Conservation (phyloP, 2,888 invertebrate species). For the Ichneumoninae sp. region DNA sequence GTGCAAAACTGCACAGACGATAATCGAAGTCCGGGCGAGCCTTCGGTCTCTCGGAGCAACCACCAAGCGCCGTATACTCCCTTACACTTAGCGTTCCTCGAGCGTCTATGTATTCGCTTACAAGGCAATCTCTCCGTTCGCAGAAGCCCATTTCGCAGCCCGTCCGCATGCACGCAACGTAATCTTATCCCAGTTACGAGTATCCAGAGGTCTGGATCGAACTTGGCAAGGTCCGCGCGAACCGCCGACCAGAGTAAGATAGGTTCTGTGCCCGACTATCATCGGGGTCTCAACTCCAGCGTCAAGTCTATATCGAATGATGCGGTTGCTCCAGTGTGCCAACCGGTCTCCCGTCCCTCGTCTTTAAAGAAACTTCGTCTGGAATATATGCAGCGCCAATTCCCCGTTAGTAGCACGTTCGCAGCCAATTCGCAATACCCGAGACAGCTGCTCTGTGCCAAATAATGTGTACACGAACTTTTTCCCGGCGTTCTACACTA, state of each 20-base stretch:
- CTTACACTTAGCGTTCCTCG: slow-evolving; percentile 51
- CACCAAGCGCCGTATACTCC: background rate
- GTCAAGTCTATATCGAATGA: slow-evolving; percentile 8
- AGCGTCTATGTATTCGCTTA: slow-evolving; percentile 76
- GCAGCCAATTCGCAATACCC: slow-evolving; percentile 56
- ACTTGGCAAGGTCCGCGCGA: slow-evolving; percentile 73
- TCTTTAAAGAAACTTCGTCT: slow-evolving; percentile 76
- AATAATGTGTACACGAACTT: background rate
- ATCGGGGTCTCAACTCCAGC: background rate
- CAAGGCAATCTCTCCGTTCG: slow-evolving; percentile 80
- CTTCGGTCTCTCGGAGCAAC: background rate
- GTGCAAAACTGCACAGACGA: slow-evolving; percentile 36
- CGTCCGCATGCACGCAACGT: slow-evolving; percentile 71
- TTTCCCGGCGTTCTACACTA: background rate
- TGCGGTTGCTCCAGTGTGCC: slow-evolving; percentile 11
- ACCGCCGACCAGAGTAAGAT: background rate
- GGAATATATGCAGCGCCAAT: slow-evolving; percentile 79
- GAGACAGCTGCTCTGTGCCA: background rate
- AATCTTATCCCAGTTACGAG: slow-evolving; percentile 78
- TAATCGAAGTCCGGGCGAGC: slow-evolving; percentile 45
- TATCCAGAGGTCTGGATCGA: slow-evolving; percentile 73
- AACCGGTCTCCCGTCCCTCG: slow-evolving; percentile 60
- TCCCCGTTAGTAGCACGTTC: slow-evolving; percentile 68
- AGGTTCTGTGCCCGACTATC: background rate
- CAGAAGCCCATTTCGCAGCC: slow-evolving; percentile 67